These are phyloP conservation scores for Uria lomvia DNA, from an alignment of 2,113 vertebrate species.

Conservation along the genomic window DNA sequence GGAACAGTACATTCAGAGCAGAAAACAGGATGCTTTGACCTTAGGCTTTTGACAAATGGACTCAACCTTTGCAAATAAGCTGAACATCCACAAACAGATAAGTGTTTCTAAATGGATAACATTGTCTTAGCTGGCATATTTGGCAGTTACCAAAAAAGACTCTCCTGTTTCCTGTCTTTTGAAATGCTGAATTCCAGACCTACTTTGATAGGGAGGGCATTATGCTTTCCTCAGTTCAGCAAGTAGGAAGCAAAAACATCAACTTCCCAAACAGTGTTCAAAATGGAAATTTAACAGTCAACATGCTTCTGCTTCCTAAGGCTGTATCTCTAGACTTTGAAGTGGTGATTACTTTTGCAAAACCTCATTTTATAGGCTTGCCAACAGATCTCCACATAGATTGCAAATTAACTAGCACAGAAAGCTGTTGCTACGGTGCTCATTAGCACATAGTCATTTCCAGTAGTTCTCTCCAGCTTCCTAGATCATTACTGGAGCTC, in stretches of 20 bases:
- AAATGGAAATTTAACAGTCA: conserved; percentile 13
- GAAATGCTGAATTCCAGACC: neutral
- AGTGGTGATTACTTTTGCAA: conserved; percentile 39
- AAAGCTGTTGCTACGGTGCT: neutral
- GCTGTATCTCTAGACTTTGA: conserved; percentile 36
- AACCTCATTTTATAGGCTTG: conserved; percentile 34
- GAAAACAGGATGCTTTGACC: neutral
- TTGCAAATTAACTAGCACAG: conserved; percentile 40
- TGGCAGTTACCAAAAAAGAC: neutral
- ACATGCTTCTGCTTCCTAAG: neutral
- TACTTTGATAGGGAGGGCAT: neutral
- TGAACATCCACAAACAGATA: neutral
- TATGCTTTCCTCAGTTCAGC: neutral
- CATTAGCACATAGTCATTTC: conserved; percentile 37
- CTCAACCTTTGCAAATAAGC: neutral
- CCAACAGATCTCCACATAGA: conserved; percentile 42
- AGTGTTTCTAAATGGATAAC: neutral
- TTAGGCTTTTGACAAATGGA: neutral
- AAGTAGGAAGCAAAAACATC: neutral
- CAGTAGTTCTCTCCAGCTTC: conserved; percentile 19
- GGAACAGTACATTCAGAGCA: neutral
- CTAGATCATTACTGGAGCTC: conserved; percentile 20
- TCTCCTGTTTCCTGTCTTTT: neutral
- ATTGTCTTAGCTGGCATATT: neutral
- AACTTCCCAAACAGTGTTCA: neutral